Conservation (phyloP, 2,113 vertebrate genomes). For the Rafetus swinhoei region DNA sequence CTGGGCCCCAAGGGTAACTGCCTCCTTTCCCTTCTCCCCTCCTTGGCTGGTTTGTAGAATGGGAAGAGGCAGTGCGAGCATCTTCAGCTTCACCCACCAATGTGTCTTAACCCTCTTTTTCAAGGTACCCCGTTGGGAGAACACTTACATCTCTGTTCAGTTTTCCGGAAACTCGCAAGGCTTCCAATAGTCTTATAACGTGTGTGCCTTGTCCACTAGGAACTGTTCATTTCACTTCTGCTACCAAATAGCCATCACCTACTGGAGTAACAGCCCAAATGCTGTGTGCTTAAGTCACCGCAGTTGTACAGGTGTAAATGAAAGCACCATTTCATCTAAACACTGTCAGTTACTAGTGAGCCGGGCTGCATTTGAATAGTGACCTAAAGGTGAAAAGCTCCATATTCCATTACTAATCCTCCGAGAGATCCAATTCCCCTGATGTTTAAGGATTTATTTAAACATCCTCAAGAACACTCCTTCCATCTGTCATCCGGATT, state of each 20-base stretch:
- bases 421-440: neutral
- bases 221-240: neutral
- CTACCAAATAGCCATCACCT: neutral
- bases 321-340: neutral
- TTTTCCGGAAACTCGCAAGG: neutral
- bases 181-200: neutral
- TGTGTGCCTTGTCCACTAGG: neutral
- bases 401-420: slow-evolving; percentile 21
- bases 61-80: neutral
- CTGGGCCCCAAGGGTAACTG: no score
- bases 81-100: neutral
- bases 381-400: neutral
- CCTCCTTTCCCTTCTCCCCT: no score
- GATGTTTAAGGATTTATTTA: slow-evolving; percentile 12
- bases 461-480: slow-evolving; percentile 11
- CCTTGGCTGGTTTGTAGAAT: neutral
- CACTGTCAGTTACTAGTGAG: neutral
- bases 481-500: slow-evolving; percentile 30
- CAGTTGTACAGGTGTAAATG: neutral
- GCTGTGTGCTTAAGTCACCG: accelerated
- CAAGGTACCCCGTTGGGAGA: neutral
- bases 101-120: neutral
- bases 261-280: neutral
- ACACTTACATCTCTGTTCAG: neutral
- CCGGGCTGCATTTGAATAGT: neutral